Base-by-base conservation (phyloP, 2,888 invertebrate genomes). In the Pterostichus madidus region DNA sequence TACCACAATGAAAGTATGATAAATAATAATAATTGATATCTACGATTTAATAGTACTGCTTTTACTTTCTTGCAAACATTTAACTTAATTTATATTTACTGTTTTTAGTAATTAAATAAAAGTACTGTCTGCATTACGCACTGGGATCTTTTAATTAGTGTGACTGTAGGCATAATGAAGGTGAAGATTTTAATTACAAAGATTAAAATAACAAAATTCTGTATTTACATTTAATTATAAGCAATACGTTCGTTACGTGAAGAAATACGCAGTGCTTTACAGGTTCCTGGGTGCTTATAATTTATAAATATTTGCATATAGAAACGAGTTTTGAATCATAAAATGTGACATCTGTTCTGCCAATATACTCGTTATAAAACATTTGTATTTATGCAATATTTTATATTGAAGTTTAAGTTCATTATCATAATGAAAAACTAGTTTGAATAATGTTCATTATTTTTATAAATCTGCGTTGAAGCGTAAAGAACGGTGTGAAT, bases 301-400 rank as follows among this genome's bases (percentile, higher is more conserved):
- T 64, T 64, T 35, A 35, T 24, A 15, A 39, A 35, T 71, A 71
- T 71, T 44, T 71, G 44, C 68, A 71, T 39, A 46, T 44, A n/a
- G 10, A 44, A 71, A 71, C 68, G 39, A 71, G 68, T 71, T 71
- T 71, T 44, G n/a, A 44, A 24, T 10, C 11, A 44, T 71, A 39
- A 64, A 71, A 71, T 44, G 68, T 17, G 68, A 71, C 68, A 71
- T 17, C 68, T 44, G 17, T 17, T 17, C 17, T 44, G 68, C 68
- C 68, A 71, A 71, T 71, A 71, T 44, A 39, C 44, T 71, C 44
- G 39, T 71, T 39, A 71, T 71, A 71, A 71, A 71, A 71, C 39
- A 71, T 1, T 17, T 6, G 17, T 71, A 44, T 71, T 39, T 71
- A 44, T 71, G 68, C 68, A 44, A 71, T 71, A 71, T 71, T 71